Evolutionary conservation across 2,113 vertebrate genomes (phyloP).

Genomic region (Xenopus laevis): DNA sequence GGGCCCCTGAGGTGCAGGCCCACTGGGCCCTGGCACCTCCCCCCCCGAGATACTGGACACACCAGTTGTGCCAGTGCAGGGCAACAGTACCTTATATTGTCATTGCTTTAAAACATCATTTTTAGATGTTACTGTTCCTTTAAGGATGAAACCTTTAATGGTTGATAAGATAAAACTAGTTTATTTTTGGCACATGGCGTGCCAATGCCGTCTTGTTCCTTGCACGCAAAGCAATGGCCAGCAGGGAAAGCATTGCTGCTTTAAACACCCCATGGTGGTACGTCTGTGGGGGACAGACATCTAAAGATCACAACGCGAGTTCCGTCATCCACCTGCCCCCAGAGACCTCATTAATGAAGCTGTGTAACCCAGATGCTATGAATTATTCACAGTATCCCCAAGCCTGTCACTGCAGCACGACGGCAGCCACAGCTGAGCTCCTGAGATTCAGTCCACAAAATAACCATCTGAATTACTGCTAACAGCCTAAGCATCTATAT

Average conservation of each 20-base stretch:
- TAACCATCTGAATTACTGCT: conserved; percentile 7
- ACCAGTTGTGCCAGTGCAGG: too few relatives aligned
- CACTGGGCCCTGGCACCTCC: too few relatives aligned
- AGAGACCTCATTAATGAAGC: conserved; percentile 70
- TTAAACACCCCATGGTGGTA: conserved; percentile 43
- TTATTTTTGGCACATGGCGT: not conserved
- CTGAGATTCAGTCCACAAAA: conserved; percentile 46
- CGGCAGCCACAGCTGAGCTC: conserved; percentile 35
- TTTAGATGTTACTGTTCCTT: too few relatives aligned
- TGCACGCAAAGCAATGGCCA: conserved; percentile 39
- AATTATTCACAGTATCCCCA: conserved; percentile 62
- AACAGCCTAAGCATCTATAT: not conserved
- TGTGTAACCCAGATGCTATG: conserved; percentile 53
- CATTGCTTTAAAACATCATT: too few relatives aligned
- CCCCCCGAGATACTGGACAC: too few relatives aligned
- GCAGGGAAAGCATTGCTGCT: conserved; percentile 48
- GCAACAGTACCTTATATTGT: too few relatives aligned
- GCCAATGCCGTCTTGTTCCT: not conserved
- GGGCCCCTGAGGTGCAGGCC: too few relatives aligned
- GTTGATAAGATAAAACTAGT: not conserved
- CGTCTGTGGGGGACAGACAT: conserved; percentile 4
- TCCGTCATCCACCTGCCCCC: conserved; percentile 48
- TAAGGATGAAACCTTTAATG: too few relatives aligned
- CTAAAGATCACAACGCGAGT: conserved; percentile 9
- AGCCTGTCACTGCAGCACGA: conserved; percentile 50